Percentiles rank a stretch among this genome's conserved stretches.
These are phyloP conservation scores for Melanotaenia duboulayi DNA, from an alignment of 2,113 vertebrate species.

Conservation along the genomic window DNA sequence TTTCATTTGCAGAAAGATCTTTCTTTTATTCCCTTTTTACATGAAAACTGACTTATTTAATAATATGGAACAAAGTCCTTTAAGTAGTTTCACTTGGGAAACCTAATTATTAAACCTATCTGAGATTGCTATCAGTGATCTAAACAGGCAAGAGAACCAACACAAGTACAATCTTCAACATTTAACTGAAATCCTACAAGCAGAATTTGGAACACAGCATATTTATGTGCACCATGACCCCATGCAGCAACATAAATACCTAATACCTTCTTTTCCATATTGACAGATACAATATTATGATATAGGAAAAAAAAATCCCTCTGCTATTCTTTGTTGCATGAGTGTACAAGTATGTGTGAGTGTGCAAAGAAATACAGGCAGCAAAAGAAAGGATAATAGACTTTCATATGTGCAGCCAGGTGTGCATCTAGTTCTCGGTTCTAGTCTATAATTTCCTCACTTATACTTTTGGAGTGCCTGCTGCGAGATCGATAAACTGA, in stretches of 20 bases:
- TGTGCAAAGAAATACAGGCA: conserved; percentile 20
- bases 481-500: conserved; percentile 57
- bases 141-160: too few species aligned
- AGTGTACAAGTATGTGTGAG: conserved; percentile 4
- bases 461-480: conserved; percentile 48
- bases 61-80: too few species aligned
- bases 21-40: too few species aligned
- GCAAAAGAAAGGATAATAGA: conserved; percentile 36
- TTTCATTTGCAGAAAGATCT: too few species aligned
- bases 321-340: too few species aligned
- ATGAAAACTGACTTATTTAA: too few species aligned
- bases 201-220: not conserved
- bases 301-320: not conserved
- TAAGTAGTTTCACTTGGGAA: too few species aligned
- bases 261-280: conserved; percentile 40
- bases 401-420: conserved; percentile 48
- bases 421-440: conserved; percentile 45
- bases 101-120: too few species aligned
- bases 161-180: too few species aligned
- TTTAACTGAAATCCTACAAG: too few species aligned
- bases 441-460: conserved; percentile 66
- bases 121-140: too few species aligned
- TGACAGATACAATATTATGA: not conserved
- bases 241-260: conserved; percentile 1
- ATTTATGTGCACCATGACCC: conserved; percentile 48